Evolutionary conservation across 37 sponge, comb jelly and placozoan species (phyloP).

Genomic region (Cliona cf. orientalis): DNA sequence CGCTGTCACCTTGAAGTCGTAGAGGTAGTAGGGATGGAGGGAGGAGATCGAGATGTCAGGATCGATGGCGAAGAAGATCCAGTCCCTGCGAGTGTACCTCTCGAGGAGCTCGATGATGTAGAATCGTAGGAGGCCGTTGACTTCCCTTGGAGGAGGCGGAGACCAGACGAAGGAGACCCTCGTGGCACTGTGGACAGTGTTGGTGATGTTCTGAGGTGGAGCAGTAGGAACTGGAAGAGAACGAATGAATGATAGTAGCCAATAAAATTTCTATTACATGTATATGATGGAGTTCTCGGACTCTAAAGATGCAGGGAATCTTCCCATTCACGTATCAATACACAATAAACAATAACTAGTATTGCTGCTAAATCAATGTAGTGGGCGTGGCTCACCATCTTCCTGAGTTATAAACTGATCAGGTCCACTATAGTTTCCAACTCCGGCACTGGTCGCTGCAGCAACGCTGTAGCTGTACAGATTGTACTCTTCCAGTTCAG

Average conservation of each 20-base stretch:
- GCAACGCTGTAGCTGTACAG: slow-evolving; percentile 22
- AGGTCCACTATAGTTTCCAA: slow-evolving; percentile 24
- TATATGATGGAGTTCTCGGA: not conserved
- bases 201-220: slow-evolving; percentile 24
- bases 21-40: slow-evolving; percentile 41
- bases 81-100: slow-evolving; percentile 11
- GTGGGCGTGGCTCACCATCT: slow-evolving; percentile 1
- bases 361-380: too few relatives aligned
- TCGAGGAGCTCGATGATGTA: slow-evolving; percentile 8
- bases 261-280: not conserved
- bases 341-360: too few relatives aligned
- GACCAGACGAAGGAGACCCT: slow-evolving; percentile 17
- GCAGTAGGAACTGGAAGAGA: slow-evolving; percentile 6
- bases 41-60: not conserved
- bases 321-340: too few relatives aligned
- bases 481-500: slow-evolving; percentile 34
- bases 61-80: not conserved
- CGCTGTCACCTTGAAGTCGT: too few relatives aligned
- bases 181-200: not conserved
- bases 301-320: not conserved
- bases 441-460: slow-evolving; percentile 31
- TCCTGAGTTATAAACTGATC: not conserved
- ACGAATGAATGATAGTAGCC: too few relatives aligned
- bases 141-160: slow-evolving; percentile 14
- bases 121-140: slow-evolving; percentile 29